Conservation (phyloP, 2,797 vertebrate genomes). For the Australoheros facetus region DNA sequence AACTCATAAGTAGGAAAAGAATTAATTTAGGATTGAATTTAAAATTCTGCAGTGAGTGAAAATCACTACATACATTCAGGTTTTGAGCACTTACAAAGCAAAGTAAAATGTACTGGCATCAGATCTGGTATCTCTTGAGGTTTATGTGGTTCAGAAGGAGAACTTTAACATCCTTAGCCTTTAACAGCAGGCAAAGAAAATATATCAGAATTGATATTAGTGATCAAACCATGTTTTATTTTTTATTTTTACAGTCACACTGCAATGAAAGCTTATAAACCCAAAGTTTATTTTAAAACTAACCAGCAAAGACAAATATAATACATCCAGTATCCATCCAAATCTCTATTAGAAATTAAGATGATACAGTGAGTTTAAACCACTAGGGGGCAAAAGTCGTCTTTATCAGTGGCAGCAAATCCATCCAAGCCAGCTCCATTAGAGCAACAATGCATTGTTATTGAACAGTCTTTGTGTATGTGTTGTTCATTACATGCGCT, state of each 20-base stretch:
- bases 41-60: not conserved
- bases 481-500: slow-evolving; percentile 3
- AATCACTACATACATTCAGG: not conserved
- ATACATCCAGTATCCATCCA: not conserved
- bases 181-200: not conserved
- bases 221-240: not conserved
- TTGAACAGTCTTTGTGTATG: not conserved
- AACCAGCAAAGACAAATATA: not conserved
- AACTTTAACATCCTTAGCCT: not conserved
- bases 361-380: not conserved
- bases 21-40: not conserved
- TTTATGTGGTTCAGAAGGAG: not conserved
- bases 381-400: slow-evolving; percentile 51
- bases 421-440: not conserved
- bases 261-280: no score
- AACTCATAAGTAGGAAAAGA: not conserved
- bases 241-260: no score
- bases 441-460: not conserved
- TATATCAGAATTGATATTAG: not conserved
- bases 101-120: not conserved
- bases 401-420: not conserved
- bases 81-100: not conserved
- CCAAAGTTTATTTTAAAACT: no score
- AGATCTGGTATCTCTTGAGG: not conserved
- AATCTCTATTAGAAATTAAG: not conserved